Evolutionary conservation across 2,888 invertebrate species (phyloP).

Genomic region (Machimus rusticus): DNA sequence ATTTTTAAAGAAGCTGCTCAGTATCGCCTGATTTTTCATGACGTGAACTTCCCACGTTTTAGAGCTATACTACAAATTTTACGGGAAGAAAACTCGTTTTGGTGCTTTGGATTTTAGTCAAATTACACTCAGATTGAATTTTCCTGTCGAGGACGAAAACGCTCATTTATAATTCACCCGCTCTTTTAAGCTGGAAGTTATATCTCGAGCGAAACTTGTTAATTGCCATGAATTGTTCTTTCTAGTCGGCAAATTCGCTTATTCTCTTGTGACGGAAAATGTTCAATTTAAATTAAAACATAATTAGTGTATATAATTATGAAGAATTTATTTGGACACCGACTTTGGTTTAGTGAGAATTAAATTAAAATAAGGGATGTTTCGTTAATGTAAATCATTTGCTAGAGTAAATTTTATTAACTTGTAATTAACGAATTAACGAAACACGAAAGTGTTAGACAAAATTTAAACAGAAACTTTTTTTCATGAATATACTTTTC

Average conservation of each 20-base stretch:
- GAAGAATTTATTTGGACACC: neutral
- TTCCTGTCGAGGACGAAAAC: neutral
- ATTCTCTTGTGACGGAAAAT: neutral
- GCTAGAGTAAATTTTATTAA: neutral
- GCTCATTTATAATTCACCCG: neutral
- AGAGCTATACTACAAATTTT: neutral
- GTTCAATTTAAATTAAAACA: neutral
- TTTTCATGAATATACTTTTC: neutral
- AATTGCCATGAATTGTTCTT: neutral
- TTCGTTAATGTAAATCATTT: neutral
- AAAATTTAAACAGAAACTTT: neutral
- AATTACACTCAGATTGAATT: neutral
- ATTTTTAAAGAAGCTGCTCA: neutral
- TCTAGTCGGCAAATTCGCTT: neutral
- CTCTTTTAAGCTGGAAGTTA: neutral
- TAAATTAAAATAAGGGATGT: neutral
- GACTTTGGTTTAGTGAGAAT: neutral
- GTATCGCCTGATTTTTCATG: neutral
- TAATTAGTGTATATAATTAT: neutral
- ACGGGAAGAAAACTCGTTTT: neutral
- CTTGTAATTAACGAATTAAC: neutral
- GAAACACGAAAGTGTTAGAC: neutral
- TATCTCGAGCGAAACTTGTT: neutral
- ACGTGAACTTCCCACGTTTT: neutral
- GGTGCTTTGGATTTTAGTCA: neutral